Evolutionary conservation across 2,113 vertebrate genomes (phyloP).

Genomic region (Sterrhoptilus dennistouni): DNA sequence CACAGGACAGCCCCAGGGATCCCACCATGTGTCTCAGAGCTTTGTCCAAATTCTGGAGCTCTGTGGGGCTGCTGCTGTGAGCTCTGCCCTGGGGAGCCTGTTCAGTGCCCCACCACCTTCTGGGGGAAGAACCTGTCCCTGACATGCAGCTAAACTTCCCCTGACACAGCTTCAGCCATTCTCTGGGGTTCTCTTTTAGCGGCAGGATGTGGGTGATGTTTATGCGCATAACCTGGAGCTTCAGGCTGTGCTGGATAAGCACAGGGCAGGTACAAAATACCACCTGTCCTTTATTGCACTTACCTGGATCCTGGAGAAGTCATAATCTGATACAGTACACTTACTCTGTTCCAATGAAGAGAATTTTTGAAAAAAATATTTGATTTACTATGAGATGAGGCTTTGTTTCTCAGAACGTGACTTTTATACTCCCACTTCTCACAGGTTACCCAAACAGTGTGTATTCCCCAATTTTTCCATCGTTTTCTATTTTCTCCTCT

Average conservation of each 20-base stretch:
- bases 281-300: background rate
- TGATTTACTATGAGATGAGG: background rate
- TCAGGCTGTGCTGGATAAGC: background rate
- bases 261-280: background rate
- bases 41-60: background rate
- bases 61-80: background rate
- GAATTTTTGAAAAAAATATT: fast-evolving
- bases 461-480: background rate
- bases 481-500: background rate
- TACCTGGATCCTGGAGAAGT: background rate
- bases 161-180: background rate
- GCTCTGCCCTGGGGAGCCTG: background rate
- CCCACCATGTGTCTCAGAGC: background rate
- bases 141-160: background rate
- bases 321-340: background rate
- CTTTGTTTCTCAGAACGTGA: background rate
- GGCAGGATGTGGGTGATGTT: background rate
- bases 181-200: background rate
- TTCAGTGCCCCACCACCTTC: background rate
- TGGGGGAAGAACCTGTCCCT: background rate
- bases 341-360: background rate
- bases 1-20: background rate
- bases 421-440: background rate
- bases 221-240: background rate
- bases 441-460: background rate